Evolutionary conservation across 1,140 invertebrate genomes (phyloP), one percentile per base, ranked within the genome.

Genomic region (Drosophila tropicalis): DNA sequence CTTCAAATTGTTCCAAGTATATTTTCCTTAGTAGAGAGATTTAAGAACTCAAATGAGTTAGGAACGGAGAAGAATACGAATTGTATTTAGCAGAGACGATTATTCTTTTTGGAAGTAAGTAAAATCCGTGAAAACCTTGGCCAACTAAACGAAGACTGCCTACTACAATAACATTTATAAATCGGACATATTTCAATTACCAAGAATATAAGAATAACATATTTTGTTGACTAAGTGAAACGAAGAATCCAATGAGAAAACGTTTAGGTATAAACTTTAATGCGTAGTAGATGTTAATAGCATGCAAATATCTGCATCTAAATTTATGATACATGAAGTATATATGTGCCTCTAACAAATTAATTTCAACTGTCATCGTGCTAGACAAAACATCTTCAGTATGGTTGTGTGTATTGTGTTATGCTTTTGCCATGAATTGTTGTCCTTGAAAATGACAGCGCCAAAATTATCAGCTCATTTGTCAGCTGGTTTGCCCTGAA

Each of bases 391-490:
- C 66, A 54, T 58, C 67, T 58, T 36, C 22, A 67, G 32, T 57
- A 32, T 57, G 29, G 17, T 2, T 57, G 55, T 19, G 19, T 25
- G 51, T 7, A 44, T 51, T 66, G 70, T 73, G 54, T 74, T 39
- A 74, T 70, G 58, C 58, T 13, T 40, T 39, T 51, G 51, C 57
- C 72, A 74, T 74, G 72, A 75, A 74, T 75, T 76, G 69, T 57
- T 60, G 66, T 64, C 73, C 66, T 76, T 76, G 66, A 76, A 66
- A 76, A 64, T 70, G 72, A 67, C 29, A 70, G 65, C 58, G 72
- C 36, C 66, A 55, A 76, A 76, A 76, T 76, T 76, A 76, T 76
- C 73, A 76, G 72, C 73, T 76, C 72, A 76, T 76, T 76, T 76
- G 73, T 76, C 73, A 76, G 73, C 70, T 67, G 73, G 73, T 39